Evolutionary conservation across 1,140 invertebrate genomes (phyloP).

Genomic region (Ylistrum balloti): DNA sequence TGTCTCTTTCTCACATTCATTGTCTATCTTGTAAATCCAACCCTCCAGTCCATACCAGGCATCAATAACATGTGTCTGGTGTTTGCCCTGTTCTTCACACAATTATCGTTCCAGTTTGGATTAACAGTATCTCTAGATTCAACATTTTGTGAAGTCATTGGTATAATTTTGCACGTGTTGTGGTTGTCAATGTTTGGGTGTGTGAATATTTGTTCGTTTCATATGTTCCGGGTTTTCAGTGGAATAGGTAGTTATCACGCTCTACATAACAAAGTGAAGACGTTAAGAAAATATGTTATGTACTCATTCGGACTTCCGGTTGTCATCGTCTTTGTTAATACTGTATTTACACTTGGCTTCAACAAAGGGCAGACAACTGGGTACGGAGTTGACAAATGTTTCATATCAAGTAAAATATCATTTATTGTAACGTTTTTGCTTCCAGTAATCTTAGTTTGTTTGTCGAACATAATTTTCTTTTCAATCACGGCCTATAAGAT

Average conservation of each 20-base stretch:
- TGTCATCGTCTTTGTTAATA: constrained; percentile 4
- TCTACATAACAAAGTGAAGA: neutral
- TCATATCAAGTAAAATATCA: neutral
- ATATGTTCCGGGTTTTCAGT: constrained; percentile 41
- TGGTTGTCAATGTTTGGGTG: constrained; percentile 44
- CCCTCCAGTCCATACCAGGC: constrained; percentile 40
- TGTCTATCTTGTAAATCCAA: neutral
- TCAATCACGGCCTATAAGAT: neutral
- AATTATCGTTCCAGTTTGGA: neutral
- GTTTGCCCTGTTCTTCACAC: constrained; percentile 19
- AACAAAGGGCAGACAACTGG: neutral
- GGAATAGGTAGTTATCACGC: neutral
- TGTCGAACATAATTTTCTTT: constrained; percentile 14
- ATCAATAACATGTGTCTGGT: constrained; percentile 46
- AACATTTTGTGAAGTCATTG: neutral
- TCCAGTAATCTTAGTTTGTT: neutral
- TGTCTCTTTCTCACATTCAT: constrained; percentile 41
- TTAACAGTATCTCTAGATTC: neutral
- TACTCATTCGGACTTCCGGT: constrained; percentile 45
- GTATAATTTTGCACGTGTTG: constrained; percentile 9
- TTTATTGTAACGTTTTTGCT: constrained; percentile 25
- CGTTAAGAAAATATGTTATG: neutral
- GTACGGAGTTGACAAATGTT: constrained; percentile 42
- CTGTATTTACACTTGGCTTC: neutral
- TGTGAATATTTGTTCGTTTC: constrained; percentile 48